phyloP scores from a whole-genome alignment of 2,888 invertebrate species.

The Cerceris ruficornis region DNA sequence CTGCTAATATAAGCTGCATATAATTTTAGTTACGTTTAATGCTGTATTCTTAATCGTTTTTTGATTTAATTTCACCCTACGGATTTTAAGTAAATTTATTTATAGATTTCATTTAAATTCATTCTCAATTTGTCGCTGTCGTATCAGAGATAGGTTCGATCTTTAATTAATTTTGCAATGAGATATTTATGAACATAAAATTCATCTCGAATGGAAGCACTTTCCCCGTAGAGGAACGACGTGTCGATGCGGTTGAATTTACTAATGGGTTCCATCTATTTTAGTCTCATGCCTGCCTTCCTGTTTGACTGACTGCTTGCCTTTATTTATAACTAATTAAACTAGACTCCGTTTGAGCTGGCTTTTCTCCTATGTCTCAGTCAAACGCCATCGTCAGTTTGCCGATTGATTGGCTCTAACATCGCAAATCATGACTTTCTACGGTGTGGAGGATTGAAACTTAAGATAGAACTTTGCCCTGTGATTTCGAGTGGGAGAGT shows the following conservation, averaged over 20 bases:
- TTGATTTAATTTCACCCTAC: neutral
- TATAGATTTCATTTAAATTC: neutral
- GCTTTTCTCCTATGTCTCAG: slow-evolving; percentile 61
- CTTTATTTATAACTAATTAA: slow-evolving; percentile 80
- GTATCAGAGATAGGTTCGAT: neutral
- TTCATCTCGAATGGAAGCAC: neutral
- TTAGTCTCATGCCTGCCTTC: slow-evolving; percentile 63
- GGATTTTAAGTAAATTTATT: too few relatives aligned
- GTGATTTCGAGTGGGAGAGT: too few relatives aligned
- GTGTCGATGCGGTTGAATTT: slow-evolving; percentile 14
- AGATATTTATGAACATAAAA: neutral
- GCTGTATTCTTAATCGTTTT: too few relatives aligned
- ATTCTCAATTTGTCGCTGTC: neutral
- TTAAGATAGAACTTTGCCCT: too few relatives aligned
- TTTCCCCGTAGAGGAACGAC: neutral
- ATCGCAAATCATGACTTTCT: too few relatives aligned
- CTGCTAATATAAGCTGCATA: too few relatives aligned
- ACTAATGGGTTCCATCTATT: slow-evolving; percentile 53
- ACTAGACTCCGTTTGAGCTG: slow-evolving; percentile 67
- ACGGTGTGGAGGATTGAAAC: too few relatives aligned
- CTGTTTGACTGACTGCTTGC: slow-evolving; percentile 65
- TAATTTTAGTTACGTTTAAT: too few relatives aligned
- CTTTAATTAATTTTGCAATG: too few relatives aligned
- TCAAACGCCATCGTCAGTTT: slow-evolving; percentile 59
- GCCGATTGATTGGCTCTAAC: slow-evolving; percentile 44